Evolutionary conservation across 1,140 invertebrate genomes (phyloP).

Genomic region (Araneus ventricosus): DNA sequence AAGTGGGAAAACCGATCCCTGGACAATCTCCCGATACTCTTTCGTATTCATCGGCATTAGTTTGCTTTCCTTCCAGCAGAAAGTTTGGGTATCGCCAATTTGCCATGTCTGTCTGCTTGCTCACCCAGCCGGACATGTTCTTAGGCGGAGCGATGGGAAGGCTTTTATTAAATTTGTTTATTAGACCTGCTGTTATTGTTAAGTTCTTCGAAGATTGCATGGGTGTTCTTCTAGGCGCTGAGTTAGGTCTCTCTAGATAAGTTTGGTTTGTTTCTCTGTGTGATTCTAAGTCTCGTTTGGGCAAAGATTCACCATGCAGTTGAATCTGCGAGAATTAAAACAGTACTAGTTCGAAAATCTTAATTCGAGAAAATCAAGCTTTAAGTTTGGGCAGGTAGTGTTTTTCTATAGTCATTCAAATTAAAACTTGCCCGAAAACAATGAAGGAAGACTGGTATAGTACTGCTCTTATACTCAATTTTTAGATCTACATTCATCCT

Average conservation of each 20-base stretch:
- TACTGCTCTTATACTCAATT: no score
- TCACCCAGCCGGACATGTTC: not conserved
- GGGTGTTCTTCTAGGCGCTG: not conserved
- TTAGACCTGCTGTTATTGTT: not conserved
- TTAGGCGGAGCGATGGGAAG: not conserved
- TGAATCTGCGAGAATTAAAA: no score
- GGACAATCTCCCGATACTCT: slow-evolving; percentile 15
- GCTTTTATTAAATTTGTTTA: slow-evolving; percentile 32
- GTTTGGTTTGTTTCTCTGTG: not conserved
- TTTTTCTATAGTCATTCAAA: no score
- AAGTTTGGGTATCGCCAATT: not conserved
- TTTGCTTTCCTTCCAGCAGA: not conserved
- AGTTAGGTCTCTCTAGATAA: not conserved
- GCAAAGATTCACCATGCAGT: no score
- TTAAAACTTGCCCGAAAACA: no score
- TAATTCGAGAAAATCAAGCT: no score
- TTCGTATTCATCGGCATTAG: slow-evolving; percentile 29
- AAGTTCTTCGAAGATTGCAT: not conserved
- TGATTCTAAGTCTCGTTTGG: no score
- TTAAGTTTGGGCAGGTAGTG: no score
- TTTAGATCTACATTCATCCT: no score
- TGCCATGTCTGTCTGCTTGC: not conserved
- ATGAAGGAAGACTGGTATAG: no score
- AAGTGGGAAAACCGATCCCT: not conserved
- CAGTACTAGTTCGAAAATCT: no score